Evolutionary conservation across 35 echinoderm and acorn worm species (phyloP).

Genomic region (Strongylocentrotus purpuratus): DNA sequence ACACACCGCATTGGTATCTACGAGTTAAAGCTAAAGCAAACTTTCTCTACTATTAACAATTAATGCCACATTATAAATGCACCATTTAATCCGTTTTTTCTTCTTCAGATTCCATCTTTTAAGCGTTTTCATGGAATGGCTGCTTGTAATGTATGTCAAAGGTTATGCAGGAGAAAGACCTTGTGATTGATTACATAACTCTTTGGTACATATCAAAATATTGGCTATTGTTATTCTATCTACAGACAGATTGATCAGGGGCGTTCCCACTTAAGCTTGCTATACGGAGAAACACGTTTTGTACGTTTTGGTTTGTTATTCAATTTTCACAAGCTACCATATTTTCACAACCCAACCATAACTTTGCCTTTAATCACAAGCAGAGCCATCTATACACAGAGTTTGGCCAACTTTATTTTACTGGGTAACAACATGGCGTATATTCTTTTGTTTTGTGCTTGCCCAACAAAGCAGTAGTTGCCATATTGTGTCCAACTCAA

Average conservation of each 20-base stretch:
- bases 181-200: slow-evolving; percentile 30
- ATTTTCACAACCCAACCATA: background rate
- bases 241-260: background rate
- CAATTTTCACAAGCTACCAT: background rate
- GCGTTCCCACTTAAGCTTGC: background rate
- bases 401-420: no score
- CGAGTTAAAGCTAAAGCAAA: background rate
- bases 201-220: slow-evolving; percentile 46
- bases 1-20: background rate
- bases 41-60: no score
- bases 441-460: no score
- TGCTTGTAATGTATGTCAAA: background rate
- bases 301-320: background rate
- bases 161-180: slow-evolving; percentile 39
- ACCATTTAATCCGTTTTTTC: background rate
- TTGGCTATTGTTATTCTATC: slow-evolving; percentile 13
- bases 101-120: background rate
- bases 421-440: no score
- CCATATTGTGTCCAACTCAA: no score
- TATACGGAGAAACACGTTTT: background rate
- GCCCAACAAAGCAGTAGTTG: no score
- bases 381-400: no score
- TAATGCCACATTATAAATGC: background rate
- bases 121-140: background rate
- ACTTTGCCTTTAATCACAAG: background rate